These are phyloP conservation scores for Nothobranchius furzeri DNA, from an alignment of 2,113 vertebrate genomes.

Conservation along the genomic window DNA sequence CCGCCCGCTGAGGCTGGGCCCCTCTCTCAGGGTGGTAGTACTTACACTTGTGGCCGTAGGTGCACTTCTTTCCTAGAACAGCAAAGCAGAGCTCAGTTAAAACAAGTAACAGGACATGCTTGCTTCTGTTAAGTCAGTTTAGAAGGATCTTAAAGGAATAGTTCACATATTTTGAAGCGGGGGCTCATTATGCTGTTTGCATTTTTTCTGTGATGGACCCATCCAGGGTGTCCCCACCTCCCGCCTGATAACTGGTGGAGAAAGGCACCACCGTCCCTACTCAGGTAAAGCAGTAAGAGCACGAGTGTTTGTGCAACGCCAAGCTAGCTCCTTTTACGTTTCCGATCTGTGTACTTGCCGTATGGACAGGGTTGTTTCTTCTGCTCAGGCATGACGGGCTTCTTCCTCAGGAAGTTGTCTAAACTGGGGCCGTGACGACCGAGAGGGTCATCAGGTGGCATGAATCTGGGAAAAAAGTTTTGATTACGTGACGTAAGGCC, in stretches of 20 bases:
- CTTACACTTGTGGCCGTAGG: conserved; percentile 98
- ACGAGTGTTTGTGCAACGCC: too few species aligned
- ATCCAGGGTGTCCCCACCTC: too few species aligned
- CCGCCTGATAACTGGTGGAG: too few species aligned
- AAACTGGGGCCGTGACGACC: conserved; percentile 95
- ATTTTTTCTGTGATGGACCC: too few species aligned
- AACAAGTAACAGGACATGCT: not conserved
- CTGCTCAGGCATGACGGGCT: conserved; percentile 92
- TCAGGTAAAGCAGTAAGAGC: too few species aligned
- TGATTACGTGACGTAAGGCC: too few species aligned
- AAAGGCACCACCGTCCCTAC: too few species aligned
- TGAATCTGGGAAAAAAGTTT: conserved; percentile 79
- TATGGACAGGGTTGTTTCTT: conserved; percentile 98
- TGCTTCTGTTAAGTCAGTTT: too few species aligned
- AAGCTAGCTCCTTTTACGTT: too few species aligned
- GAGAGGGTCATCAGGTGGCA: conserved; percentile 97
- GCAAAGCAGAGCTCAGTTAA: not conserved
- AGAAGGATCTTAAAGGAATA: not conserved
- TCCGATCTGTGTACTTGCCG: conserved; percentile 73
- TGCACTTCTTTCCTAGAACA: conserved; percentile 93
- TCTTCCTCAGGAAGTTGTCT: conserved; percentile 96
- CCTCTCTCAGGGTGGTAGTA: conserved; percentile 96
- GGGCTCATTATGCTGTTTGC: too few species aligned
- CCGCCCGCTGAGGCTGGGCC: conserved; percentile 93
- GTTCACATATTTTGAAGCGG: too few species aligned